Conservation (phyloP, 2,888 invertebrate genomes). For the Bruchidius siliquastri region DNA sequence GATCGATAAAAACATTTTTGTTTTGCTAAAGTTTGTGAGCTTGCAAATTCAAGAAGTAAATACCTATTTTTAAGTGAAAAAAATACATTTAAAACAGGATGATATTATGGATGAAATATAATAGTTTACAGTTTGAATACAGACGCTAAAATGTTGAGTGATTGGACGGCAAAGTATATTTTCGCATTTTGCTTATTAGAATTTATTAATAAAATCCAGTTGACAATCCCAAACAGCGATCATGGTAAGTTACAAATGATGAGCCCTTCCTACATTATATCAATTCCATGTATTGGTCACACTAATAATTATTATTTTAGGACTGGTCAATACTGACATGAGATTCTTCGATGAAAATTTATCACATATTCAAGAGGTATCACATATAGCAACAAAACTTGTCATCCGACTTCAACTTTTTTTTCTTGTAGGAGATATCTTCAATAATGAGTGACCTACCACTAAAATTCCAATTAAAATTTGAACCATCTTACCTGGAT, state of each 20-base stretch:
- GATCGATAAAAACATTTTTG: background rate
- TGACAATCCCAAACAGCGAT: constrained; percentile 68
- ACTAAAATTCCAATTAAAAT: constrained; percentile 50
- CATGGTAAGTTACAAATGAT: constrained; percentile 56
- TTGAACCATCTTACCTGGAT: constrained; percentile 65
- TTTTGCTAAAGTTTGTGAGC: background rate
- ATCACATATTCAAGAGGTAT: constrained; percentile 54
- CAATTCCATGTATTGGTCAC: too few relatives aligned
- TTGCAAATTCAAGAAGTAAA: background rate
- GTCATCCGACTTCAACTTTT: constrained; percentile 1
- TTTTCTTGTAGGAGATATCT: constrained; percentile 41
- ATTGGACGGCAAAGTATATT: constrained; percentile 59
- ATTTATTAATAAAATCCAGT: constrained; percentile 62
- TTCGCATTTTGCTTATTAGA: constrained; percentile 64
- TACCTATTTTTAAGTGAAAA: background rate
- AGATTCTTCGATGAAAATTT: constrained; percentile 64
- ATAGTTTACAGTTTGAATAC: constrained; percentile 15
- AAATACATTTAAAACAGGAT: background rate
- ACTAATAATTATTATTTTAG: constrained; percentile 48
- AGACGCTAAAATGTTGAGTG: constrained; percentile 46
- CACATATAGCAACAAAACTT: constrained; percentile 9
- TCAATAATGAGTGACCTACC: constrained; percentile 38
- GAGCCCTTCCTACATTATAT: constrained; percentile 21
- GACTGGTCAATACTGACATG: constrained; percentile 67
- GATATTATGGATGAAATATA: background rate